Evolutionary conservation across 2,888 invertebrate genomes (phyloP), one percentile per base, ranked within the genome.

Genomic region (Capitulum mitella): DNA sequence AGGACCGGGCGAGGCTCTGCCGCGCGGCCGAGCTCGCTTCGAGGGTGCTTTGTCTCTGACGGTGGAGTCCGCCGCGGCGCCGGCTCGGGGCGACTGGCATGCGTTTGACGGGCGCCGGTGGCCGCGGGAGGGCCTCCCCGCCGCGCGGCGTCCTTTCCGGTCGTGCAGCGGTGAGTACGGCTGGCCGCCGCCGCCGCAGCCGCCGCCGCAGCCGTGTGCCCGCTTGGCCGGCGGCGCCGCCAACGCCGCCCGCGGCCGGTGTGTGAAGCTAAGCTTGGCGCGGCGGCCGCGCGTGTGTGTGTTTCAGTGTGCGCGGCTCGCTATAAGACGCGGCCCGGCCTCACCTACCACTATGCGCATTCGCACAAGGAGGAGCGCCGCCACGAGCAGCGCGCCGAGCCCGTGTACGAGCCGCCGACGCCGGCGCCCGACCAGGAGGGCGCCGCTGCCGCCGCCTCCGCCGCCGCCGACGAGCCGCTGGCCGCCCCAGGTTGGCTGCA

Each of bases 271-370:
- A 19, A 70, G 70, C 61, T 37, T 78, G 61, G 16, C 29, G 29
- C 54, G 37, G 61, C 40, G 61, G 34, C 58, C 77, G 51, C 54
- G 43, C 61, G 46, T 78, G 48, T 46, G 58, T 80, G 85, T 86
- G 86, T 87, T 90, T 87, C 91, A 94, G 94, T 94, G 86, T 97
- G 97, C 90, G 93, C 94, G 86, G 95, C 95, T 85, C 92, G 95
- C 85, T 97, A 97, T 92, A 97, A 97, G 90, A 96, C 96, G 82
- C 91, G 96, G 83, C 95, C 97, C 83, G 97, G 97, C 83, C 90
- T 97, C 85, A 95, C 94, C 84, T 97, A 97, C 90, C 97, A 97
- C 90, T 94, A 93, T 90, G 92, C 92, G 85, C 95, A 95, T 89
- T 93, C 93, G 85, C 94, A 95, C 90, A 88, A 86, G 84, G 87